phyloP scores from a whole-genome alignment of 2,113 vertebrate species.

The Cervus canadensis region DNA sequence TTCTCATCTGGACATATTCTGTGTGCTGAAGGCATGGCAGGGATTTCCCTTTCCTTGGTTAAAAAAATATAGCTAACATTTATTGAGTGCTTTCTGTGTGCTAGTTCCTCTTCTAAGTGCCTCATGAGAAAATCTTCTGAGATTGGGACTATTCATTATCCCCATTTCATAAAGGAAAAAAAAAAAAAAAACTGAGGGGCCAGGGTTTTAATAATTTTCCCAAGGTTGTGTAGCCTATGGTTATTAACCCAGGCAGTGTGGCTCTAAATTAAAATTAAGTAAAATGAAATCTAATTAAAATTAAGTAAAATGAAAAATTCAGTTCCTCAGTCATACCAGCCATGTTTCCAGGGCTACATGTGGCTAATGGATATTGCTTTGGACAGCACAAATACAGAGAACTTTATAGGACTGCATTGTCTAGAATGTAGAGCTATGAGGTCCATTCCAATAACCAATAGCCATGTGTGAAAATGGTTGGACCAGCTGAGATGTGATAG shows the following conservation, averaged over 20 bases:
- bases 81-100: not conserved
- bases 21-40: not conserved
- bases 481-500: not conserved
- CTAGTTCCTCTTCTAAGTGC: not conserved
- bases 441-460: not conserved
- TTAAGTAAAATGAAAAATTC: conserved; percentile 28
- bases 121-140: conserved; percentile 6
- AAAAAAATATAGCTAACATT: not conserved
- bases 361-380: not conserved
- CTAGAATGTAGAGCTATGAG: not conserved
- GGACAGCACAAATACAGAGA: not conserved
- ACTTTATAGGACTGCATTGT: not conserved
- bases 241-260: not conserved
- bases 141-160: not conserved
- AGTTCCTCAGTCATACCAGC: not conserved
- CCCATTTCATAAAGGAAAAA: not conserved
- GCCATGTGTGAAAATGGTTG: not conserved
- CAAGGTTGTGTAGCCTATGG: not conserved
- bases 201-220: conserved; percentile 20
- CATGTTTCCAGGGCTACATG: not conserved
- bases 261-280: conserved; percentile 43
- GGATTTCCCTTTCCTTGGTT: not conserved
- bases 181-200: not conserved
- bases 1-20: not conserved
- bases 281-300: conserved; percentile 50